Evolutionary conservation across 2,797 vertebrate genomes (phyloP).

Genomic region (Lateolabrax maculatus): DNA sequence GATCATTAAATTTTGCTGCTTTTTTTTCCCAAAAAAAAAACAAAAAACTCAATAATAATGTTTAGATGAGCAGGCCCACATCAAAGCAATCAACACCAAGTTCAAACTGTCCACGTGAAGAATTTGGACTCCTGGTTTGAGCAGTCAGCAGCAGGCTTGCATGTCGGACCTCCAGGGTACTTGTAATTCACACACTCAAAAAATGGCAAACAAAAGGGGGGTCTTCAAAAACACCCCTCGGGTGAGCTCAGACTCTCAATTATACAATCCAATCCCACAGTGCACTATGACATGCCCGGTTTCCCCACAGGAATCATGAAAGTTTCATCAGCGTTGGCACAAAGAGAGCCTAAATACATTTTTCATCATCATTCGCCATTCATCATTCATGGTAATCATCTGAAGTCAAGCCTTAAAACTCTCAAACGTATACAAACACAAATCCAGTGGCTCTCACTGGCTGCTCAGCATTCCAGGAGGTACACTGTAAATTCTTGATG

Average conservation of each 20-base stretch:
- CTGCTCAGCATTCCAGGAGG: constrained; percentile 42
- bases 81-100: not conserved
- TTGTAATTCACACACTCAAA: constrained; percentile 21
- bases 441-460: constrained; percentile 24
- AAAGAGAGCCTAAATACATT: constrained; percentile 65
- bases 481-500: constrained; percentile 33
- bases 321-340: constrained; percentile 70
- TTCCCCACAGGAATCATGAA: constrained; percentile 57
- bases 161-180: constrained; percentile 26
- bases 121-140: not conserved
- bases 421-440: constrained; percentile 46
- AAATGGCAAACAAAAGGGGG: constrained; percentile 6
- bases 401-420: constrained; percentile 46
- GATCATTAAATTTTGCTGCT: not conserved
- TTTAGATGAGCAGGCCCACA: not conserved
- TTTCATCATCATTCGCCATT: constrained; percentile 63
- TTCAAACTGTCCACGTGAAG: not conserved
- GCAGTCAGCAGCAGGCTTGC: not conserved
- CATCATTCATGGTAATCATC: constrained; percentile 71
- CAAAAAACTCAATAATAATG: not conserved
- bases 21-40: too few relatives aligned
- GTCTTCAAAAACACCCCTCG: constrained; percentile 10
- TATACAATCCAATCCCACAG: constrained; percentile 54
- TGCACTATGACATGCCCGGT: constrained; percentile 46
- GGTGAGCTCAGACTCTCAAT: constrained; percentile 45